phyloP scores from a whole-genome alignment of 2,113 vertebrate genomes.

The Kryptolebias marmoratus region DNA sequence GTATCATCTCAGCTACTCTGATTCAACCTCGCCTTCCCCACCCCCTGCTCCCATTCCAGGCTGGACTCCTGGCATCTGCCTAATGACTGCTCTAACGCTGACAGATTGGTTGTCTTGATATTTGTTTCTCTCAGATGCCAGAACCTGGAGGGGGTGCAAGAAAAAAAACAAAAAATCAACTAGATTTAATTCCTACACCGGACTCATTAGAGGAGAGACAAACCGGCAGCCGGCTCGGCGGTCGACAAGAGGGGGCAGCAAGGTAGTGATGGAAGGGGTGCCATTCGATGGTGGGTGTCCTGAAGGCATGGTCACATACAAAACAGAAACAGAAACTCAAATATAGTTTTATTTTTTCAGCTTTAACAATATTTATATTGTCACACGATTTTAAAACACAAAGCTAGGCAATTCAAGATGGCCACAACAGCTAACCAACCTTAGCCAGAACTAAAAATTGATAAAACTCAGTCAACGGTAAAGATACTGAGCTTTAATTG shows the following conservation, averaged over 20 bases:
- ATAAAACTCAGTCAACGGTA: too few species aligned
- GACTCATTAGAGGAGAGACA: slow-evolving; percentile 56
- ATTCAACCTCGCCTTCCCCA: neutral
- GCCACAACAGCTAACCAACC: too few species aligned
- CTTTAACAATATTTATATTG: too few species aligned
- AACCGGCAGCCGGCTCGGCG: slow-evolving; percentile 63
- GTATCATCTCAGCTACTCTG: slow-evolving; percentile 10
- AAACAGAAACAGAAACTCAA: too few species aligned
- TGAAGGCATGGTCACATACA: too few species aligned
- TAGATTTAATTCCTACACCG: slow-evolving; percentile 44
- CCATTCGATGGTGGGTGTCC: too few species aligned
- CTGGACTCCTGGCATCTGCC: slow-evolving; percentile 21
- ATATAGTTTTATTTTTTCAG: too few species aligned
- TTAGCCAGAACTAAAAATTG: too few species aligned
- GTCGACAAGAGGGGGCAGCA: slow-evolving; percentile 24
- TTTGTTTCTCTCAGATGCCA: slow-evolving; percentile 36
- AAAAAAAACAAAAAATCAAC: slow-evolving; percentile 1
- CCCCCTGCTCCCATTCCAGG: slow-evolving; percentile 14
- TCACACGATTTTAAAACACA: too few species aligned
- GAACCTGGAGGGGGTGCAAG: slow-evolving; percentile 33
- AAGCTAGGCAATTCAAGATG: too few species aligned
- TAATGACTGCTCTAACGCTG: slow-evolving; percentile 40
- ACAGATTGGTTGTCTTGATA: slow-evolving; percentile 28
- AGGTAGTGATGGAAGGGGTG: neutral
- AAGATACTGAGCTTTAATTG: too few species aligned